A percentile compares a stretch with the other conserved stretches of the same genome.
These are phyloP conservation scores for Phrynosoma blainvillii DNA, from an alignment of 2,113 vertebrate genomes.

Conservation along the genomic window DNA sequence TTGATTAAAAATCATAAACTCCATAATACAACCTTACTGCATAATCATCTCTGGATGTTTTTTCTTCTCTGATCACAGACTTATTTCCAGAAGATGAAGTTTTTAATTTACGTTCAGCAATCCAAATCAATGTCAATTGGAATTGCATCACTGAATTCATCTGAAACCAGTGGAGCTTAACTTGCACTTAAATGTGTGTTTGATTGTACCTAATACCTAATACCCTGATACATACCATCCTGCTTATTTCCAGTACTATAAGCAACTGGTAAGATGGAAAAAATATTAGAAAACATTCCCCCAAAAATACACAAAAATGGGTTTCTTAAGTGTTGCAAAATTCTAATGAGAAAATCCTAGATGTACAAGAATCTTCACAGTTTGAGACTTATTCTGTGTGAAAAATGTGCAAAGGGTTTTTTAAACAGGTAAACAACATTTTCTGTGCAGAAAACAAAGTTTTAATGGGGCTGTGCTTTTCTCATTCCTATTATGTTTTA, in stretches of 20 bases:
- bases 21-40: not conserved
- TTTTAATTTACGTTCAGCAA: not conserved
- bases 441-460: no score
- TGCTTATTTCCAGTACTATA: not conserved
- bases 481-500: no score
- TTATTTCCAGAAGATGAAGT: not conserved
- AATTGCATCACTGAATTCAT: not conserved
- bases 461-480: no score
- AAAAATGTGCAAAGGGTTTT: no score
- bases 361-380: no score
- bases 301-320: no score
- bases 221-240: not conserved
- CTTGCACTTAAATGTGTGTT: not conserved
- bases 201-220: not conserved
- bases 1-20: not conserved
- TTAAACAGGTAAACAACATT: no score
- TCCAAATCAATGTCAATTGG: not conserved
- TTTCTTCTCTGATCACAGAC: not conserved
- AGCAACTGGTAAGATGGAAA: no score
- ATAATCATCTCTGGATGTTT: not conserved
- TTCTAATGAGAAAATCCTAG: no score
- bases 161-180: not conserved
- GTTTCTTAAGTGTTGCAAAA: no score
- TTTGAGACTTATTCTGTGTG: no score
- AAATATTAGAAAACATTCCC: no score